phyloP scores from a whole-genome alignment of 2,888 invertebrate genomes.

The Heterodera filipjevi region DNA sequence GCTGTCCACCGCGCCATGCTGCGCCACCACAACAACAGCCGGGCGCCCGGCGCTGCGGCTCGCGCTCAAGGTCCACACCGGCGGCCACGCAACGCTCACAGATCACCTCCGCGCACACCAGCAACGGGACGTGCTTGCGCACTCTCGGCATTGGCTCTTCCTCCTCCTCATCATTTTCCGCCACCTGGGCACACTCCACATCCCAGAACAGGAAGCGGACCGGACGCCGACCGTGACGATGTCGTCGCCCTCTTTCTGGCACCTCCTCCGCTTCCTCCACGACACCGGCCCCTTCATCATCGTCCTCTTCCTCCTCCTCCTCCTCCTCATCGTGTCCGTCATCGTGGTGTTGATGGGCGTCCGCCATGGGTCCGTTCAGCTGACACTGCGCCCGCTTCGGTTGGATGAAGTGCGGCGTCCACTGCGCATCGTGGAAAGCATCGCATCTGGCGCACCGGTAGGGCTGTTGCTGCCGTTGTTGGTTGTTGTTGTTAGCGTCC shows the following conservation, averaged over 20 bases:
- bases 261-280: no score
- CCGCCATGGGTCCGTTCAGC: background rate
- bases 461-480: background rate
- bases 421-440: background rate
- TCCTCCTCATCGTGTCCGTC: background rate
- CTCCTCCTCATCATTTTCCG: background rate
- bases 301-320: no score
- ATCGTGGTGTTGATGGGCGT: background rate
- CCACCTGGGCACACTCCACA: background rate
- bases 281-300: no score
- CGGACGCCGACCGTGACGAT: background rate
- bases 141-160: background rate
- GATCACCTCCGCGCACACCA: background rate
- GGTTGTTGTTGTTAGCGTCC: background rate
- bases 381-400: background rate
- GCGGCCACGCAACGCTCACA: background rate
- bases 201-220: conserved; percentile 1
- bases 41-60: background rate
- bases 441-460: background rate
- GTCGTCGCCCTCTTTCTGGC: no score
- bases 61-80: background rate
- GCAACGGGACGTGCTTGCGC: background rate
- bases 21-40: conserved; percentile 9
- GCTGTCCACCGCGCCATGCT: background rate
- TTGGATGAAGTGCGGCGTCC: background rate